Percentiles rank a stretch among this genome's conserved stretches.
Conservation (phyloP, 1,140 invertebrate genomes). For the Yoshiicerus persimilis region DNA sequence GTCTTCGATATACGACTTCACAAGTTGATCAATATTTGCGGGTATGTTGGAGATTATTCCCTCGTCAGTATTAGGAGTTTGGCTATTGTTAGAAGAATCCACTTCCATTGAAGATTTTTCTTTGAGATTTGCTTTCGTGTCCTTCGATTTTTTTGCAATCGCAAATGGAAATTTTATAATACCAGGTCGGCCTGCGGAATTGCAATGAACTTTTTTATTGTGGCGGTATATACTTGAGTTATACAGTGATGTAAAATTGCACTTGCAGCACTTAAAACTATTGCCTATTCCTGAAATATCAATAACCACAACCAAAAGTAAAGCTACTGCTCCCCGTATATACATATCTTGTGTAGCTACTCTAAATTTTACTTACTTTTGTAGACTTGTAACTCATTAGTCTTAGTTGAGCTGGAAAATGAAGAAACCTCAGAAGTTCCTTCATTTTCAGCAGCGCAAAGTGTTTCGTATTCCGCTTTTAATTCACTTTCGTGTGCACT, state of each 20-base stretch:
- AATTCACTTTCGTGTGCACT: background rate
- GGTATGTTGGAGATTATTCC: background rate
- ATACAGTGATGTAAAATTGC: background rate
- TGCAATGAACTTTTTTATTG: background rate
- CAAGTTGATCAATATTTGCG: background rate
- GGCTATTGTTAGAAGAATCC: too few species aligned
- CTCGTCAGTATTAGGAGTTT: background rate
- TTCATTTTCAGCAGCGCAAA: background rate
- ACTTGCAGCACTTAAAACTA: background rate
- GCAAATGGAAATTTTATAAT: background rate
- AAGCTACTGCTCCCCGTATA: too few species aligned
- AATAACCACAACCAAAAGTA: too few species aligned
- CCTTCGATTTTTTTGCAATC: background rate
- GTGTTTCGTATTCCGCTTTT: background rate
- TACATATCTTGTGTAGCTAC: background rate
- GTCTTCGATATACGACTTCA: background rate
- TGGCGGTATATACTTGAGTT: background rate
- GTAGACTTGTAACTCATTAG: too few species aligned
- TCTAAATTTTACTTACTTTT: background rate
- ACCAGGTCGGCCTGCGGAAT: background rate
- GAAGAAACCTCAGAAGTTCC: background rate
- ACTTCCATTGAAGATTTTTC: background rate
- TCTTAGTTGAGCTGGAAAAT: too few species aligned
- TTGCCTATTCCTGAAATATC: background rate
- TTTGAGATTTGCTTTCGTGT: background rate